Evolutionary conservation across 2,888 invertebrate genomes (phyloP), one percentile per base, ranked within the genome.

Genomic region (Druceiella hillmani): DNA sequence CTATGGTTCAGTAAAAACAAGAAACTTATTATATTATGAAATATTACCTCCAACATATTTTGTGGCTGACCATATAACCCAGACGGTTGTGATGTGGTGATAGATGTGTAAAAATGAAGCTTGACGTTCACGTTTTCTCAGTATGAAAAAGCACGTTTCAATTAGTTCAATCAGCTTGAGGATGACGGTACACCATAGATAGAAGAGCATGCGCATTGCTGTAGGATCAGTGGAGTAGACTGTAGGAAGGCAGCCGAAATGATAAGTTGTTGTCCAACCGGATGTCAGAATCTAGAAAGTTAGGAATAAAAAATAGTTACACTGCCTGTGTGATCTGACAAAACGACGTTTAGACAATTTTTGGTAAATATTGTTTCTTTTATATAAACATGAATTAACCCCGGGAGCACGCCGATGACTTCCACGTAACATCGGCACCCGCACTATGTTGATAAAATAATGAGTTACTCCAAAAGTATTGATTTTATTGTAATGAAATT

Each of bases 101-200:
- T 86, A 86, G 2, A 87, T 62, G 49, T 87, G 87, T 29, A 87
- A 62, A 44, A 75, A 77, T 1, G 85, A 78, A 4, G 83, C 78
- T 62, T 87, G 87, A 28, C 74, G 75, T 41, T 76, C 67, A 55
- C 81, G 86, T 58, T 84, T 83, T 41, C 87, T 70, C 48, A 87
- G 55, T 9, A 83, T 62, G 53, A 87, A 87, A 56, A 86, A 79
- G 3, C 78, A 55, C 0, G 87, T 87, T 57, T 87, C 87, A 1
- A 73, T 50, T 2, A 87, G 59, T 55, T 87, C 87, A 13, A 73
- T 46, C 3, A 80, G 50, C 61, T 86, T 87, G 1, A 86, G 53
- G 32, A 79, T 60, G 28, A 79, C 58, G 1, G 78, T 67, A 69
- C 79, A 81, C 74, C 81, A 81, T 2, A 77, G 57, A 53, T 76